Evolutionary conservation across 2,797 vertebrate genomes (phyloP), one percentile per base, ranked within the genome.

Genomic region (Schizopygopsis pylzovi): DNA sequence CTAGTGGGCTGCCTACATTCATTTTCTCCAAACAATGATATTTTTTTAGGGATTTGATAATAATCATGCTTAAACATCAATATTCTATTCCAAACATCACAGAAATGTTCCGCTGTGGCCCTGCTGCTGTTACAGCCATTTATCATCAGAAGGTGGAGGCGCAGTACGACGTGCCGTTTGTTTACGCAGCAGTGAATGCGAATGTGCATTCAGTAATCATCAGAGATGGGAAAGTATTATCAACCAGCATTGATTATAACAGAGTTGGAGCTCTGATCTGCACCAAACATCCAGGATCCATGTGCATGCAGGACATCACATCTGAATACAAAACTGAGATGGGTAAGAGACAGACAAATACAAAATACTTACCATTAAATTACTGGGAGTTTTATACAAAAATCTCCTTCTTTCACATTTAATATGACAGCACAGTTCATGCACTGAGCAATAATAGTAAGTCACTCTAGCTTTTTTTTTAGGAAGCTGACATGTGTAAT

Each of bases 71-170:
- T 28, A 52, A 75, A 52, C 22, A 16, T 72, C 1, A 1, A 10
- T 25, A 12, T 47, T 76, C 12, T 28, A 28, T 28, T 28, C 28
- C 28, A 28, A 28, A 28, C 52, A 67, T n/a, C 52, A 2, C 9
- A 99, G 97, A 97, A 28, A 93, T 96, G 37, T 98, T 93, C 90
- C 96, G 96, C 92, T 99, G 97, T 0, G 97, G 97, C 4, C 97
- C 98, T 0, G 96, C 97, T 33, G 96, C 98, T 0, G 96, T 96
- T 61, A 96, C 88, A 91, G 98, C 96, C 10, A 92, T 99, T 89
- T 95, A 89, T 85, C 94, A 96, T 43, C 93, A 93, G 1, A 93
- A 95, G 0, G 88, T 97, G 0, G 85, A 95, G 54, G 85, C 96
- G 85, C 77, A 88, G n/a, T 97, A 95, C 0, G 97, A 99, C 88